Evolutionary conservation across 2,113 vertebrate genomes (phyloP).

Genomic region (Gadus macrocephalus): DNA sequence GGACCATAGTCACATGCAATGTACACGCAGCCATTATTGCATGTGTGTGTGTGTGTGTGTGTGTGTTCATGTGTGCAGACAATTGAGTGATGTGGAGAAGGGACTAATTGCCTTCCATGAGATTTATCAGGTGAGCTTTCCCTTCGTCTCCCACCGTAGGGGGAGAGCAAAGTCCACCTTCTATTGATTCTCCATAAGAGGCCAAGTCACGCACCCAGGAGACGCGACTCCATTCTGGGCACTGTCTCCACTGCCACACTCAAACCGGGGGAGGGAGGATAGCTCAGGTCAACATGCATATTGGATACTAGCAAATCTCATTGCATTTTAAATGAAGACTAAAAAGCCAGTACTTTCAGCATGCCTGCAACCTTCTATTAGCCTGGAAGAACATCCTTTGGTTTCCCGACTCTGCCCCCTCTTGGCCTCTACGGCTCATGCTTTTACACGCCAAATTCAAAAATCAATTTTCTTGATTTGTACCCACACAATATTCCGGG

Average conservation of each 20-base stretch:
- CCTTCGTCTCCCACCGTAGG: constrained; percentile 26
- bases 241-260: constrained; percentile 33
- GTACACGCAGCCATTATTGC: neutral
- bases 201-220: constrained; percentile 35
- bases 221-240: constrained; percentile 51
- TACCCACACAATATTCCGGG: too few relatives aligned
- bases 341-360: constrained; percentile 28
- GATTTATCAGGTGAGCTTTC: constrained; percentile 27
- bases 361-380: constrained; percentile 22
- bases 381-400: constrained; percentile 24
- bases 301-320: constrained; percentile 50
- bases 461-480: too few relatives aligned
- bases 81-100: neutral
- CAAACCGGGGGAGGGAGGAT: constrained; percentile 33
- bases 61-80: neutral
- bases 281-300: constrained; percentile 56
- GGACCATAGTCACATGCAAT: neutral
- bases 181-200: constrained; percentile 46
- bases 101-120: neutral
- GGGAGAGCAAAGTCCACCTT: constrained; percentile 34
- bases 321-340: constrained; percentile 45
- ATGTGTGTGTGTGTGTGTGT: constrained; percentile 5
- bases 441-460: neutral
- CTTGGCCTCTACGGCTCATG: neutral
- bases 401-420: constrained; percentile 8